Evolutionary conservation across 2,113 vertebrate genomes (phyloP).

Genomic region (Mesoclemmys tuberculata): DNA sequence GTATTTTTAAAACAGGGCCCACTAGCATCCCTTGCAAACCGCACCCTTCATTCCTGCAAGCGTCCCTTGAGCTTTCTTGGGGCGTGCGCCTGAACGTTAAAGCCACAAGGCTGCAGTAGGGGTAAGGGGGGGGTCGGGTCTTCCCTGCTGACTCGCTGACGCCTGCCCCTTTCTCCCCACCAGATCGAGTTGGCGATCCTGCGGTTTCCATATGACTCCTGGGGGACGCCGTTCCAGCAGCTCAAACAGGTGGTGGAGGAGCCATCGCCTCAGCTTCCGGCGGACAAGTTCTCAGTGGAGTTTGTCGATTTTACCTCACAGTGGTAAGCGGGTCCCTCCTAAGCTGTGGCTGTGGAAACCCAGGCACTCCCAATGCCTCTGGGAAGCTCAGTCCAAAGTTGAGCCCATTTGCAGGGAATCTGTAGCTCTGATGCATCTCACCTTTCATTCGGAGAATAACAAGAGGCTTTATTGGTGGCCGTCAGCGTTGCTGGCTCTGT

Average conservation of each 20-base stretch:
- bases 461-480: background rate
- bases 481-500: background rate
- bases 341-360: rapidly evolving
- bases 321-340: slow-evolving; percentile 80
- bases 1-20: background rate
- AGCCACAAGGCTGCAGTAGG: no score
- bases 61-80: background rate
- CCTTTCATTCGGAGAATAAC: rapidly evolving
- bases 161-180: background rate
- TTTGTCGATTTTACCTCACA: slow-evolving; percentile 95
- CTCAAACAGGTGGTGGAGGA: slow-evolving; percentile 98
- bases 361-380: rapidly evolving
- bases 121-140: no score
- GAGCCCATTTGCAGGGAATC: background rate
- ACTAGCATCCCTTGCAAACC: no score
- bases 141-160: background rate
- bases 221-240: slow-evolving; percentile 97
- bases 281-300: slow-evolving; percentile 89
- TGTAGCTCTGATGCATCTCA: background rate
- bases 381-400: background rate
- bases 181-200: slow-evolving; percentile 96
- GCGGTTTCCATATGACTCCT: slow-evolving; percentile 94
- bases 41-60: background rate
- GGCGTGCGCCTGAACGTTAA: background rate
- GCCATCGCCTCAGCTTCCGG: slow-evolving; percentile 91